Base-by-base conservation (phyloP, 2,797 vertebrate genomes). In the Semotilus atromaculatus region DNA sequence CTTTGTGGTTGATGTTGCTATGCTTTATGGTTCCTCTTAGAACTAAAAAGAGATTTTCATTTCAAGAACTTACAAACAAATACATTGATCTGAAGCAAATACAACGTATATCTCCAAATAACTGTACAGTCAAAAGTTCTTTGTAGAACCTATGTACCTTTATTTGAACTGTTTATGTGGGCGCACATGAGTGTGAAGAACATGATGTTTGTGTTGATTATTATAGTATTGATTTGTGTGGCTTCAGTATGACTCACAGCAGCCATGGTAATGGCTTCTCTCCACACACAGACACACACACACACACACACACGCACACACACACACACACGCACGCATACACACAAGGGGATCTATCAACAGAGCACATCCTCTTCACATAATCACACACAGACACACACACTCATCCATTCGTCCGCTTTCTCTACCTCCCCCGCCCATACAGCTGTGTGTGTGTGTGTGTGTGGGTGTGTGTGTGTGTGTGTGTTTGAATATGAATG, bases 121-220 rank as follows among this genome's bases (percentile, higher is more conserved):
- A 29, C 11, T 11, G n/a, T n/a, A 29, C 4, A 62, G n/a, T 62
- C 11, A 62, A 62, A 40, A 14, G 58, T 62, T 13, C 2, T 62
- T 29, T 29, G 58, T 62, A 5, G 60, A 16, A 29, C 60, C 26
- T 3, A 16, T 16, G 5, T 29, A 53, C 64, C 2, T 93, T 91
- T 92, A 92, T 92, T 92, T 87, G 85, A 84, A 74, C 34, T 89
- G 60, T 85, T 81, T 91, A 85, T 90, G 87, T 85, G 90, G 86
- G 84, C 89, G 86, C 82, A 58, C 62, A 53, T 45, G 48, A 85
- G 60, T 82, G 88, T 68, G 80, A 82, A 51, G 9, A 58, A 51
- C 31, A 72, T 18, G 31, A 68, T 66, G 87, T 88, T 86, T 82
- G 78, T 88, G 80, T 85, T 81, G 80, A 80, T 85, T 76, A 81